Conservation (phyloP, 2,888 invertebrate species). For the Andrena flavipes region DNA sequence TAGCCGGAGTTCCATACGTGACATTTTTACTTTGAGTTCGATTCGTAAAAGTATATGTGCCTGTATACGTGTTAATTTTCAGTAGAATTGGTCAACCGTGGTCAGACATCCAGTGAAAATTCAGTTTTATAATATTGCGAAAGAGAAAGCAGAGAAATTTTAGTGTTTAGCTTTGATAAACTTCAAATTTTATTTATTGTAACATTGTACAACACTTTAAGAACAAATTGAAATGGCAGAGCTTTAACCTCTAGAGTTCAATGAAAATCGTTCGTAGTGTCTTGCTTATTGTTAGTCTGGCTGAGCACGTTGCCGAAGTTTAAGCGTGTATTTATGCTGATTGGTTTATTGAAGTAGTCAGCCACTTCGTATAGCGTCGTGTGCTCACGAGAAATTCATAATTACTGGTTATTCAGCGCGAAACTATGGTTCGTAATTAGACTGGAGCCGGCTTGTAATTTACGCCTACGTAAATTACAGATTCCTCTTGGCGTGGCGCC, state of each 20-base stretch:
- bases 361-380: neutral
- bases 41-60: neutral
- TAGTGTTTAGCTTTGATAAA: neutral
- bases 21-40: neutral
- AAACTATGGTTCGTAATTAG: slow-evolving; percentile 30
- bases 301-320: neutral
- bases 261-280: too few species aligned
- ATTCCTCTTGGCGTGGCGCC: slow-evolving; percentile 21
- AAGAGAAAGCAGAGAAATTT: neutral
- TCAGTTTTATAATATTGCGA: neutral
- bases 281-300: neutral
- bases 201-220: too few species aligned
- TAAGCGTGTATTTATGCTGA: neutral
- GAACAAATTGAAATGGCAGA: too few species aligned
- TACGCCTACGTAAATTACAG: slow-evolving; percentile 44
- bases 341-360: neutral
- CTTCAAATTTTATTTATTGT: too few species aligned
- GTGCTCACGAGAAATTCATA: slow-evolving; percentile 8
- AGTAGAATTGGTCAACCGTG: slow-evolving; percentile 20
- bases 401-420: slow-evolving; percentile 42
- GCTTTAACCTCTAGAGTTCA: too few species aligned
- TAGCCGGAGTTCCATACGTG: neutral
- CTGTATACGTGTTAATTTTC: neutral
- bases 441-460: slow-evolving; percentile 16
- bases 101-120: slow-evolving; percentile 21